Evolutionary conservation across 1,140 invertebrate genomes (phyloP).

Genomic region (Lepidotrigona ventralis): DNA sequence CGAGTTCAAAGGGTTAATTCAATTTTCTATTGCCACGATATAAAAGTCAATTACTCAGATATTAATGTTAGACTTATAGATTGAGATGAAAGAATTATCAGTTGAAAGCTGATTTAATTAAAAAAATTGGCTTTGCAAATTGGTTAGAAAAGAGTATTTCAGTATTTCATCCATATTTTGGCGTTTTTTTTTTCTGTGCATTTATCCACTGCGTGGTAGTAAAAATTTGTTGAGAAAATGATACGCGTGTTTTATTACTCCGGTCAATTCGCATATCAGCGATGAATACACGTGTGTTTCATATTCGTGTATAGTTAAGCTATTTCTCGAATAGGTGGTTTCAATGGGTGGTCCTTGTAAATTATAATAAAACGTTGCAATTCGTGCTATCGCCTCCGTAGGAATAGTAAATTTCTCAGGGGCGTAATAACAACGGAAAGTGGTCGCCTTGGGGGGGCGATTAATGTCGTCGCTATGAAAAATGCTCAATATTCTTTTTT

Average conservation of each 20-base stretch:
- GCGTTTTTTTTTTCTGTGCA: not conserved
- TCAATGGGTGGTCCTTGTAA: conserved; percentile 30
- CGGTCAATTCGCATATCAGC: not conserved
- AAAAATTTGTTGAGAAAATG: not conserved
- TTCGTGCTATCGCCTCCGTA: conserved; percentile 48
- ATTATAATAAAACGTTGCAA: conserved; percentile 50
- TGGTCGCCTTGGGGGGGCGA: conserved; percentile 40
- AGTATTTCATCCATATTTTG: too few relatives aligned
- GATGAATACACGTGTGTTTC: not conserved
- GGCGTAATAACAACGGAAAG: conserved; percentile 46
- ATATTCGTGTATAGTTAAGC: conserved; percentile 1
- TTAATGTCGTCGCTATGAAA: conserved; percentile 49
- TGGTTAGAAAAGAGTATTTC: too few relatives aligned
- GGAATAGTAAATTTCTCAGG: conserved; percentile 62
- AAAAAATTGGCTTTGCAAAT: too few relatives aligned
- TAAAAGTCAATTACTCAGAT: too few relatives aligned
- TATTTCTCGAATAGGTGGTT: conserved; percentile 43
- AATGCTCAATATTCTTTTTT: conserved; percentile 33
- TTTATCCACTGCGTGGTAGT: not conserved
- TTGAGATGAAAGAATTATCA: too few relatives aligned
- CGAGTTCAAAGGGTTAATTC: too few relatives aligned
- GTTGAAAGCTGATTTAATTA: too few relatives aligned
- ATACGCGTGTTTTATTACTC: not conserved
- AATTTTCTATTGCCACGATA: too few relatives aligned
- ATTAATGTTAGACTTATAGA: too few relatives aligned